These are phyloP conservation scores for Phaethornis superciliosus DNA, from an alignment of 2,113 vertebrate genomes.

Conservation along the genomic window DNA sequence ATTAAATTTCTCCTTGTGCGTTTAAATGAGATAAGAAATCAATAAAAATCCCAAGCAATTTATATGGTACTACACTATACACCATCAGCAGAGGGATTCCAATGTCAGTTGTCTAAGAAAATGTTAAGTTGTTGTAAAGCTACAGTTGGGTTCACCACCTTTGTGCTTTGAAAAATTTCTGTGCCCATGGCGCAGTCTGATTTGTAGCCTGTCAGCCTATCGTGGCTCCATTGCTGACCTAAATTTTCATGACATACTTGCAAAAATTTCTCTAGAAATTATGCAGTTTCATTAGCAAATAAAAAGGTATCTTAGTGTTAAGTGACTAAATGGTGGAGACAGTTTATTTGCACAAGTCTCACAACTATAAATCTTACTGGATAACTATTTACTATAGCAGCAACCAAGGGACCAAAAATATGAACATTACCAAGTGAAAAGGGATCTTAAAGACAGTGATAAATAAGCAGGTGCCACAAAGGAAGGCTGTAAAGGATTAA, in stretches of 20 bases:
- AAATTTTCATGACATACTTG: neutral
- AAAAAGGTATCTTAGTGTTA: conserved; percentile 41
- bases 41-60: neutral
- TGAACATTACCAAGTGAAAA: conserved; percentile 32
- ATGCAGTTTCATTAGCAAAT: conserved; percentile 39
- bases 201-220: neutral
- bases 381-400: conserved; percentile 56
- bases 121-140: neutral
- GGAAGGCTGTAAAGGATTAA: conserved; percentile 45
- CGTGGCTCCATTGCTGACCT: neutral
- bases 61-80: neutral
- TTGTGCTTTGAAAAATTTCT: neutral
- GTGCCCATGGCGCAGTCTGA: neutral
- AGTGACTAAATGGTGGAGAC: conserved; percentile 38
- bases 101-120: neutral
- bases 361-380: conserved; percentile 43
- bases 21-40: neutral
- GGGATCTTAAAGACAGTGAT: conserved; percentile 55
- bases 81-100: neutral
- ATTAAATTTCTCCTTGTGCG: neutral
- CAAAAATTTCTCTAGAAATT: conserved; percentile 1
- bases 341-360: conserved; percentile 43
- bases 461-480: conserved; percentile 64
- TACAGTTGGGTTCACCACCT: neutral
- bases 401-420: conserved; percentile 60